These are phyloP conservation scores for Oenanthe melanoleuca DNA, from an alignment of 2,113 vertebrate genomes.

Conservation along the genomic window DNA sequence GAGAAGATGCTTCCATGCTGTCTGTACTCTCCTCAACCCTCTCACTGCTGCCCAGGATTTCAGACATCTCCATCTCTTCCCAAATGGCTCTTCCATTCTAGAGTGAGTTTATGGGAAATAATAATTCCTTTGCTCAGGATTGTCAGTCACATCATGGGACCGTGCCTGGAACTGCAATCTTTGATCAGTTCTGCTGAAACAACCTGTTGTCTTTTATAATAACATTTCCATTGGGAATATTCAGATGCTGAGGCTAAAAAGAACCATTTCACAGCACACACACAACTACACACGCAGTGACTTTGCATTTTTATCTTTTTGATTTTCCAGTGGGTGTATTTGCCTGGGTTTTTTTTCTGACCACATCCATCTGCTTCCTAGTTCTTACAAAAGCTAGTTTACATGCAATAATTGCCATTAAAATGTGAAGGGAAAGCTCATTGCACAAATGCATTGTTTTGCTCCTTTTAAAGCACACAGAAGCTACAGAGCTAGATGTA, in stretches of 20 bases:
- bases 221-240: constrained; percentile 53
- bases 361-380: constrained; percentile 43
- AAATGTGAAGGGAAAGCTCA: neutral
- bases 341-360: neutral
- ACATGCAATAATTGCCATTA: constrained; percentile 57
- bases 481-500: neutral
- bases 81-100: neutral
- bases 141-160: constrained; percentile 12
- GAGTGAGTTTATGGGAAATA: neutral
- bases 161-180: neutral
- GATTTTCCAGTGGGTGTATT: constrained; percentile 60
- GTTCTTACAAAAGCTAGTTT: constrained; percentile 36
- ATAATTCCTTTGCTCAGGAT: neutral
- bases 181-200: constrained; percentile 56
- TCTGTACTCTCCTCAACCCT: neutral
- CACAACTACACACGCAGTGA: constrained; percentile 37
- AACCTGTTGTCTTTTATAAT: constrained; percentile 55
- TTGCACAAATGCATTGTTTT: constrained; percentile 5
- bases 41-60: neutral
- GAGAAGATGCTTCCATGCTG: neutral
- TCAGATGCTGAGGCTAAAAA: constrained; percentile 37
- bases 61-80: neutral
- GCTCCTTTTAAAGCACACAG: constrained; percentile 4
- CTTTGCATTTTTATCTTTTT: constrained; percentile 65
- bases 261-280: constrained; percentile 25